phyloP scores from a whole-genome alignment of 2,888 invertebrate species.

The Rotaria socialis region DNA sequence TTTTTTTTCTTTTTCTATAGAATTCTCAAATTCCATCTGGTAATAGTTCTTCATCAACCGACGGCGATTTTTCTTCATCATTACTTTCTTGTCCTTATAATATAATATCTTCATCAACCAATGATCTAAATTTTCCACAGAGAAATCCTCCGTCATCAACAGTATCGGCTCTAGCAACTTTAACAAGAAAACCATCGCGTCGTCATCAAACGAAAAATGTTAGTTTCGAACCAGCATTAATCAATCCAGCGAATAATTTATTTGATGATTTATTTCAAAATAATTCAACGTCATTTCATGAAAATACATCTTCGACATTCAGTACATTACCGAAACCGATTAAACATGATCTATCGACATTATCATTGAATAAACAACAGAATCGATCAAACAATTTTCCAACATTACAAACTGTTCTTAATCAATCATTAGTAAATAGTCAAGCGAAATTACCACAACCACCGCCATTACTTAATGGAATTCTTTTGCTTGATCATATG shows the following conservation, averaged over 20 bases:
- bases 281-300: neutral
- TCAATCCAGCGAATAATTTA: no score
- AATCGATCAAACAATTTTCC: neutral
- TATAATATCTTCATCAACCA: neutral
- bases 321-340: neutral
- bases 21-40: neutral
- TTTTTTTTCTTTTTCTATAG: no score
- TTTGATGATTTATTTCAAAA: conserved; percentile 5
- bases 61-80: neutral
- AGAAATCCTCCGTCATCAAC: neutral
- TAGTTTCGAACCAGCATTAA: neutral
- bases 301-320: neutral
- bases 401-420: neutral
- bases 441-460: neutral
- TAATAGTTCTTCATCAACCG: neutral
- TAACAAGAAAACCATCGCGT: neutral
- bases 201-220: neutral
- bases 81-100: neutral
- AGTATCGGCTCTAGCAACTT: neutral
- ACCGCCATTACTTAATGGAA: conserved; percentile 2
- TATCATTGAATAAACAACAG: neutral
- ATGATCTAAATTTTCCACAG: neutral
- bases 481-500: neutral
- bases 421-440: neutral
- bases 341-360: no score